A percentile compares a stretch with the other conserved stretches of the same genome.
phyloP scores from a whole-genome alignment of 2,113 vertebrate genomes.

The Trematomus loennbergii region DNA sequence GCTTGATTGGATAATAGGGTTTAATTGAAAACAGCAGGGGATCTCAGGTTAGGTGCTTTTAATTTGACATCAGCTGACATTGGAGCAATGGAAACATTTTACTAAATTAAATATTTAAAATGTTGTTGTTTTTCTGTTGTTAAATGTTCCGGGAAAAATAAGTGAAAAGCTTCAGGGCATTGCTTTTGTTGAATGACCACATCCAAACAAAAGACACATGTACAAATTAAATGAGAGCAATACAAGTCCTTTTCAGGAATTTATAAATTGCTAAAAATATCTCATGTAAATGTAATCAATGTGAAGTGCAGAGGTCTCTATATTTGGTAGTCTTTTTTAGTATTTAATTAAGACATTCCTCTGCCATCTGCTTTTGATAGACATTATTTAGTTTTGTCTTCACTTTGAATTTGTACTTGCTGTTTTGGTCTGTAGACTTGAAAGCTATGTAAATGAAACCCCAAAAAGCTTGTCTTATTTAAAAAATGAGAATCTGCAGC shows the following conservation, averaged over 20 bases:
- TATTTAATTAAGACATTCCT: constrained; percentile 60
- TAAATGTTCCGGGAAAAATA: constrained; percentile 5
- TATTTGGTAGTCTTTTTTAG: constrained; percentile 51
- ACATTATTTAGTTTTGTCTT: constrained; percentile 65
- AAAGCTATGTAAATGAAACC: constrained; percentile 68
- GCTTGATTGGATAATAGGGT: constrained; percentile 72
- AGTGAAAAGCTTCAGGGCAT: neutral
- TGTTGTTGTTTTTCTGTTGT: constrained; percentile 22
- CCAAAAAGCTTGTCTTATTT: constrained; percentile 58
- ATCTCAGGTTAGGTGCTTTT: constrained; percentile 63
- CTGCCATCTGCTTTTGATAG: constrained; percentile 73
- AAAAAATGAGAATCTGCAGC: constrained; percentile 61
- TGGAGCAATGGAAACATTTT: constrained; percentile 48
- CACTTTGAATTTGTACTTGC: constrained; percentile 51
- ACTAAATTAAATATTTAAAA: constrained; percentile 64
- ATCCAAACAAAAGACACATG: neutral
- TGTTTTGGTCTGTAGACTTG: constrained; percentile 50
- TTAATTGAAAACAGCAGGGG: constrained; percentile 80
- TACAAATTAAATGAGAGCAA: neutral
- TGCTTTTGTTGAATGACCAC: neutral
- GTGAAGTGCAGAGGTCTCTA: constrained; percentile 35
- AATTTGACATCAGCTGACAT: constrained; percentile 69
- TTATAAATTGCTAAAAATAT: constrained; percentile 21
- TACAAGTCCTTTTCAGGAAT: neutral
- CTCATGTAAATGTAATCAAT: constrained; percentile 13